These are phyloP conservation scores for Lagocephalus sceleratus DNA, from an alignment of 2,797 vertebrate species.

Conservation along the genomic window DNA sequence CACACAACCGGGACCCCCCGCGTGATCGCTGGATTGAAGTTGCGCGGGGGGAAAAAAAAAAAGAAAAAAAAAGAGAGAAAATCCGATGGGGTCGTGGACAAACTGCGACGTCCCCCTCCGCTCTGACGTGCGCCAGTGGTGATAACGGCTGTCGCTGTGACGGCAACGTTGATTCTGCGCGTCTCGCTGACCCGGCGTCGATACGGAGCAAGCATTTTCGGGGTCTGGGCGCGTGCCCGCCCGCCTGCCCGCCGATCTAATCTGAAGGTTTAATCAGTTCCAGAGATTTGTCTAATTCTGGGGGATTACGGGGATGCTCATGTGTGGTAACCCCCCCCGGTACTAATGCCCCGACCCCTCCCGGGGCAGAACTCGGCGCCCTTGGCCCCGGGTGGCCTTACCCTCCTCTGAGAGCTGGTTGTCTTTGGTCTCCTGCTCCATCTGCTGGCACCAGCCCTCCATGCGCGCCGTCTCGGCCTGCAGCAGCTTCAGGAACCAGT, in stretches of 20 bases:
- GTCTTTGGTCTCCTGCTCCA: conserved; percentile 98
- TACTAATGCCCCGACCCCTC: conserved; percentile 58
- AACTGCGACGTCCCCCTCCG: neutral
- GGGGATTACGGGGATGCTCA: conserved; percentile 63
- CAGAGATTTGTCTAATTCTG: conserved; percentile 75
- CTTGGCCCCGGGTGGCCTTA: conserved; percentile 46
- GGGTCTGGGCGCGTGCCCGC: conserved; percentile 23
- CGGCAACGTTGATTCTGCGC: too few species aligned
- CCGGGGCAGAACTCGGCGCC: conserved; percentile 22
- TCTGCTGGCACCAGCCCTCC: conserved; percentile 98
- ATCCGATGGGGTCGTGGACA: neutral
- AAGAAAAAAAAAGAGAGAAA: neutral
- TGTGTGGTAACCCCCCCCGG: conserved; percentile 60
- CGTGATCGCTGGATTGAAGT: conserved; percentile 32
- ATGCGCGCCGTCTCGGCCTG: conserved; percentile 94
- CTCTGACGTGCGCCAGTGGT: neutral
- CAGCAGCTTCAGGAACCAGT: conserved; percentile 97
- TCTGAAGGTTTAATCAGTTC: conserved; percentile 72
- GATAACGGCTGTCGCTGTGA: too few species aligned
- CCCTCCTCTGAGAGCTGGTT: conserved; percentile 97
- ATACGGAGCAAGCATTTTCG: neutral
- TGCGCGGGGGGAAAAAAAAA: neutral
- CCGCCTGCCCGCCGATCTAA: conserved; percentile 57
- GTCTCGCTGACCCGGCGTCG: conserved; percentile 1
- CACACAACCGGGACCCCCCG: conserved; percentile 23